Evolutionary conservation across 2,113 vertebrate species (phyloP).

Genomic region (Taxidea taxus): DNA sequence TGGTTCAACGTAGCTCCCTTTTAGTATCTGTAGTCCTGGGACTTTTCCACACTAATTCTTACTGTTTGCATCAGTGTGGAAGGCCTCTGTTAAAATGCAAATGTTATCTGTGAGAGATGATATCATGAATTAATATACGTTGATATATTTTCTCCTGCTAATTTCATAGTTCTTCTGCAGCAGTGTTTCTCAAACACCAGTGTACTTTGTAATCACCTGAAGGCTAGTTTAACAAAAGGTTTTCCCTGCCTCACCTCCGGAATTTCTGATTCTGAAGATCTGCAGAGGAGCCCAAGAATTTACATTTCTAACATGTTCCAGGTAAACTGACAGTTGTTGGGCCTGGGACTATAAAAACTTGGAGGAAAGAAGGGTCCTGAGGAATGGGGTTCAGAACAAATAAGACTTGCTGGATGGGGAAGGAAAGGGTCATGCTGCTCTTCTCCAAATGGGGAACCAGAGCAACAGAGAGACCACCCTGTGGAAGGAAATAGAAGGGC

Average conservation of each 20-base stretch:
- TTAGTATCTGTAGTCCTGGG: background rate
- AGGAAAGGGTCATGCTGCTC: background rate
- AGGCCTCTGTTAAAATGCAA: background rate
- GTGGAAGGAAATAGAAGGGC: background rate
- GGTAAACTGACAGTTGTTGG: background rate
- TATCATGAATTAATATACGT: background rate
- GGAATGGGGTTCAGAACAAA: background rate
- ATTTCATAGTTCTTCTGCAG: background rate
- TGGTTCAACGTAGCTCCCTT: background rate
- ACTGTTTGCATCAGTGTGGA: background rate
- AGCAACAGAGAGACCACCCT: too few species aligned
- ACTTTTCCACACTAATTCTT: background rate
- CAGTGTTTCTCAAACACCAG: background rate
- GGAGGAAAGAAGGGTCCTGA: background rate
- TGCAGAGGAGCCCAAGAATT: background rate
- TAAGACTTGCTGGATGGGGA: background rate
- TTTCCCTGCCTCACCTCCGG: background rate
- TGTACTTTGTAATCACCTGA: background rate
- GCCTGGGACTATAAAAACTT: background rate
- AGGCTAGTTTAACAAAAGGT: background rate
- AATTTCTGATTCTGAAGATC: background rate
- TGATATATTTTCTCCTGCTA: background rate
- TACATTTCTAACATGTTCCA: constrained; percentile 16
- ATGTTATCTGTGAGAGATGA: background rate
- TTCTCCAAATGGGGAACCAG: background rate